Conservation (phyloP, 1,140 invertebrate genomes). For the Bombus superbus region DNA sequence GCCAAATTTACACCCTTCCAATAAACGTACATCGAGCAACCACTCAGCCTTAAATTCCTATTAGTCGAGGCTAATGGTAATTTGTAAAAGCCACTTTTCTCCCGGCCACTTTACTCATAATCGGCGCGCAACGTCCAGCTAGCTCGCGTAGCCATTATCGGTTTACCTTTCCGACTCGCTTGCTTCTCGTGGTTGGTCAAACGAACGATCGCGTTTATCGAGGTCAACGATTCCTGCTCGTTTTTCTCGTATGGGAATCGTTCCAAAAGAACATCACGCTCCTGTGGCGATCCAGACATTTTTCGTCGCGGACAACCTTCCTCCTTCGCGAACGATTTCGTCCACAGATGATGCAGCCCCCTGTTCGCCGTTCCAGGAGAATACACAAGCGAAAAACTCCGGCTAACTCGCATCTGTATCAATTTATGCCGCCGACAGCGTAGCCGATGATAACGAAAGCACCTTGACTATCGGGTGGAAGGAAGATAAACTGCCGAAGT, state of each 20-base stretch:
- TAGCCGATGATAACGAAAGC: slow-evolving; percentile 69
- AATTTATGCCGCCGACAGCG: slow-evolving; percentile 78
- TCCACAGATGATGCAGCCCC: not conserved
- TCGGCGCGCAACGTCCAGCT: slow-evolving; percentile 9
- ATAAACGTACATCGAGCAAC: slow-evolving; percentile 7
- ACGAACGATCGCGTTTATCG: slow-evolving; percentile 40
- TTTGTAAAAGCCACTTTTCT: slow-evolving; percentile 47
- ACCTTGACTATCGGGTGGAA: slow-evolving; percentile 55
- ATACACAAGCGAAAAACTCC: slow-evolving; percentile 78
- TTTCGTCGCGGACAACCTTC: slow-evolving; percentile 36
- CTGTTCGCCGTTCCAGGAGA: slow-evolving; percentile 61
- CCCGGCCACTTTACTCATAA: slow-evolving; percentile 42
- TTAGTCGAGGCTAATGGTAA: slow-evolving; percentile 54
- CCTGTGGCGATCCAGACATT: slow-evolving; percentile 47
- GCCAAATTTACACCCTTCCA: slow-evolving; percentile 1
- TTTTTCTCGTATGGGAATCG: slow-evolving; percentile 13
- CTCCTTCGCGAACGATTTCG: slow-evolving; percentile 1
- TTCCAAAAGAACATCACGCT: slow-evolving; percentile 37
- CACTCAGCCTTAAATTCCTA: slow-evolving; percentile 35
- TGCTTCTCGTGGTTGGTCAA: not conserved
- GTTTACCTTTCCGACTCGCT: slow-evolving; percentile 56
- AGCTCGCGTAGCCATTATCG: slow-evolving; percentile 39
- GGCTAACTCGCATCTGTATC: slow-evolving; percentile 82
- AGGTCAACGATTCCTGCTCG: slow-evolving; percentile 31
- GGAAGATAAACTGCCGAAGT: slow-evolving; percentile 58